Conservation (phyloP, 2,113 vertebrate genomes). For the Anguilla japonica region DNA sequence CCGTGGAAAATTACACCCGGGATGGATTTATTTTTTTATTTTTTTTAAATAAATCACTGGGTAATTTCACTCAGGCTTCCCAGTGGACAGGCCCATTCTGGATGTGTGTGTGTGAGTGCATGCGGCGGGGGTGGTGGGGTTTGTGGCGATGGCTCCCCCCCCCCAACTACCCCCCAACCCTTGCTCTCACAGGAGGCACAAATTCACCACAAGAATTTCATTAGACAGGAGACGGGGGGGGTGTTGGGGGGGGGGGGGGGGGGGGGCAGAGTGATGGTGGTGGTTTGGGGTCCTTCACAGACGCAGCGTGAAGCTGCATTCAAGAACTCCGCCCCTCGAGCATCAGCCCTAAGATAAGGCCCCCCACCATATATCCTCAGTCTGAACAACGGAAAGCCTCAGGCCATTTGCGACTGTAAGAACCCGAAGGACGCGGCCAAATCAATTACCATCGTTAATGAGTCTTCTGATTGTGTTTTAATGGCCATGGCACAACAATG, state of each 20-base stretch:
- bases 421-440: neutral
- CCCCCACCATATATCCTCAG: neutral
- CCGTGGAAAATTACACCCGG: neutral
- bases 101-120: neutral
- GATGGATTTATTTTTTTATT: neutral
- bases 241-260: too few species aligned
- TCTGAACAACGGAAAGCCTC: neutral
- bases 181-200: conserved; percentile 11
- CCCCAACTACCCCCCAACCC: neutral
- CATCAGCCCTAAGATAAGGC: neutral
- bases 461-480: neutral
- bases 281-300: neutral
- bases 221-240: neutral
- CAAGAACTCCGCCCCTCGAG: too few species aligned
- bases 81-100: too few species aligned
- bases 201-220: neutral
- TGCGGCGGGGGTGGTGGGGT: neutral
- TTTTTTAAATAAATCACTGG: neutral
- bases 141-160: too few species aligned
- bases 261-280: too few species aligned
- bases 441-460: neutral
- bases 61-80: too few species aligned
- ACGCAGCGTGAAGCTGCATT: too few species aligned
- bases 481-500: neutral
- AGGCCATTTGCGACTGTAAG: neutral